Evolutionary conservation across 2,113 vertebrate genomes (phyloP).

Genomic region (Phainopepla nitens): DNA sequence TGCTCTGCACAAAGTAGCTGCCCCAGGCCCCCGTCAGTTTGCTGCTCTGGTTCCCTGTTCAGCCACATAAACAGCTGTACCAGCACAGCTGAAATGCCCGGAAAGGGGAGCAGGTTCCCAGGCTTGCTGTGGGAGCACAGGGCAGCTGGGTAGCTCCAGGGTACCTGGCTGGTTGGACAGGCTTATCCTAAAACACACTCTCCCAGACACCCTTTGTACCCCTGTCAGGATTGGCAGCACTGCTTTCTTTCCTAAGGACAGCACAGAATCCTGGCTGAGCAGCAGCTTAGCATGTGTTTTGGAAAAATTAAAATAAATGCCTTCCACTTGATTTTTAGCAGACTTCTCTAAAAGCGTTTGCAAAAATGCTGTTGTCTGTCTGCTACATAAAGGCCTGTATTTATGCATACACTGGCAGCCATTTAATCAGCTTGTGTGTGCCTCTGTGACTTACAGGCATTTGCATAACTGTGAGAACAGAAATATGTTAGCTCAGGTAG

Average conservation of each 20-base stretch:
- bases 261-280: not conserved
- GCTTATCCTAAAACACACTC: not conserved
- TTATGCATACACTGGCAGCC: not conserved
- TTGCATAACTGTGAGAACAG: not conserved
- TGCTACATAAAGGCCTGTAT: not conserved
- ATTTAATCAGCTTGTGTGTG: not conserved
- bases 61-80: not conserved
- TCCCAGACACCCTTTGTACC: not conserved
- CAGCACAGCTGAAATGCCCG: not conserved
- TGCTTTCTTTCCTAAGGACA: not conserved
- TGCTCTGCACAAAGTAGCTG: not conserved
- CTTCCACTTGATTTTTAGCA: not conserved
- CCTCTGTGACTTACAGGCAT: not conserved
- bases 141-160: not conserved
- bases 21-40: not conserved
- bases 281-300: not conserved
- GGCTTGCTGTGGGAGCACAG: not conserved
- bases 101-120: not conserved
- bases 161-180: not conserved
- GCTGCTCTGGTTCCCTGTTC: not conserved
- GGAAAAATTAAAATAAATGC: not conserved
- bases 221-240: not conserved
- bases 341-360: not conserved
- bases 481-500: not conserved
- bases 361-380: not conserved